Evolutionary conservation across 2,797 vertebrate genomes (phyloP).

Genomic region (Lacerta agilis): DNA sequence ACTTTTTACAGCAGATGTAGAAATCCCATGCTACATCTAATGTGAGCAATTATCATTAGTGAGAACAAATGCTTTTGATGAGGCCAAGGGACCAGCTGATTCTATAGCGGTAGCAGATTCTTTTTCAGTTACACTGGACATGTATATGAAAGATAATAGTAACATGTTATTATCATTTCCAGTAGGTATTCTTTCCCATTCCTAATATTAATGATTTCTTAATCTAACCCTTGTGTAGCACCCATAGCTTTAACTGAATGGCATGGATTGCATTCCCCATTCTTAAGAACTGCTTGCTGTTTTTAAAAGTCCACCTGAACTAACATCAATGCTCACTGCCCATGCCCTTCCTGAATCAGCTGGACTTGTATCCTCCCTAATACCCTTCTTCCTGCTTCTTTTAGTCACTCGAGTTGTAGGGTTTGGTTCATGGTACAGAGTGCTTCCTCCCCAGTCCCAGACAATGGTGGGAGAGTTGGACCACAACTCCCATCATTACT

Average conservation of each 20-base stretch:
- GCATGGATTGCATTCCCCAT: neutral
- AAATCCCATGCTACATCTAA: neutral
- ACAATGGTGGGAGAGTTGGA: neutral
- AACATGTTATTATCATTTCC: neutral
- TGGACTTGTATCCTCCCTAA: neutral
- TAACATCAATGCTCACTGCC: neutral
- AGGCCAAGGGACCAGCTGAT: neutral
- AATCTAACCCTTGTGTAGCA: neutral
- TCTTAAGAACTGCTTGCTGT: neutral
- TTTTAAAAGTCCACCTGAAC: neutral
- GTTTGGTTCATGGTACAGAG: fast-evolving
- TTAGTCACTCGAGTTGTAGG: neutral
- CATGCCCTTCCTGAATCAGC: neutral
- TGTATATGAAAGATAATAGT: neutral
- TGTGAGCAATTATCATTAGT: conserved; percentile 30
- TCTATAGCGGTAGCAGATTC: neutral
- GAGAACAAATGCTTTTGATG: neutral
- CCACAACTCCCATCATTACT: neutral
- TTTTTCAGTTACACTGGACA: neutral
- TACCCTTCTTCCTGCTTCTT: neutral
- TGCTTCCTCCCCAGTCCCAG: neutral
- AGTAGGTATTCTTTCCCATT: neutral
- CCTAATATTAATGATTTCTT: neutral
- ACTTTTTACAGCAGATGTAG: conserved; percentile 32
- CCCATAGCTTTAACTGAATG: neutral